Evolutionary conservation across 1,140 invertebrate species (phyloP).

Genomic region (Caenorhabditis inopinata): DNA sequence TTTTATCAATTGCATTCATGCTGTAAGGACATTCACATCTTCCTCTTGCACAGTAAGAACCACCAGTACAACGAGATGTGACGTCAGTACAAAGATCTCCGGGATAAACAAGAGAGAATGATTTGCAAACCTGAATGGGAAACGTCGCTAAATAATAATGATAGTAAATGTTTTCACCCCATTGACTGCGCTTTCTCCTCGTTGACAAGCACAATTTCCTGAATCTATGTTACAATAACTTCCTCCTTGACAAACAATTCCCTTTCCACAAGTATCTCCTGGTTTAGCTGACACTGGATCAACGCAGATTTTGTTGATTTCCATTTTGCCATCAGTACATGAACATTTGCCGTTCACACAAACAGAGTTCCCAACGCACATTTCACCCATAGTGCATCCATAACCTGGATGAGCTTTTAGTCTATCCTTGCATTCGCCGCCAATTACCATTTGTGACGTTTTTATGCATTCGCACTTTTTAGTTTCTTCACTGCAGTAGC

Average conservation of each 20-base stretch:
- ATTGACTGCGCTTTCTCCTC: slow-evolving; percentile 34
- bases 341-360: slow-evolving; percentile 42
- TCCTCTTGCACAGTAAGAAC: slow-evolving; percentile 38
- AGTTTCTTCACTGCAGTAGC: slow-evolving; percentile 20
- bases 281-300: slow-evolving; percentile 39
- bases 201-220: slow-evolving; percentile 37
- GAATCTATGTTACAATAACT: slow-evolving; percentile 33
- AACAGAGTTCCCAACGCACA: slow-evolving; percentile 47
- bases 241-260: slow-evolving; percentile 36
- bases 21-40: slow-evolving; percentile 40
- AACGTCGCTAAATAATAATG: too few species aligned
- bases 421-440: slow-evolving; percentile 31
- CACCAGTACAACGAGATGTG: slow-evolving; percentile 35
- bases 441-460: slow-evolving; percentile 44
- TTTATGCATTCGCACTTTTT: slow-evolving; percentile 26
- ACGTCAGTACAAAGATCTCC: slow-evolving; percentile 38
- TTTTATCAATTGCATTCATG: slow-evolving; percentile 17
- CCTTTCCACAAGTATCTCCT: slow-evolving; percentile 46
- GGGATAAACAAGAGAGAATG: slow-evolving; percentile 34
- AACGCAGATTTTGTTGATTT: slow-evolving; percentile 45
- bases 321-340: slow-evolving; percentile 31
- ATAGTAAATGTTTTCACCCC: not conserved
- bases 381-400: slow-evolving; percentile 49
- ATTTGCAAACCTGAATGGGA: slow-evolving; percentile 41
- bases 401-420: slow-evolving; percentile 50